Percentiles rank a stretch among this genome's conserved stretches.
Evolutionary conservation across 1,140 invertebrate genomes (phyloP).

Genomic region (Caenorhabditis brenneri): DNA sequence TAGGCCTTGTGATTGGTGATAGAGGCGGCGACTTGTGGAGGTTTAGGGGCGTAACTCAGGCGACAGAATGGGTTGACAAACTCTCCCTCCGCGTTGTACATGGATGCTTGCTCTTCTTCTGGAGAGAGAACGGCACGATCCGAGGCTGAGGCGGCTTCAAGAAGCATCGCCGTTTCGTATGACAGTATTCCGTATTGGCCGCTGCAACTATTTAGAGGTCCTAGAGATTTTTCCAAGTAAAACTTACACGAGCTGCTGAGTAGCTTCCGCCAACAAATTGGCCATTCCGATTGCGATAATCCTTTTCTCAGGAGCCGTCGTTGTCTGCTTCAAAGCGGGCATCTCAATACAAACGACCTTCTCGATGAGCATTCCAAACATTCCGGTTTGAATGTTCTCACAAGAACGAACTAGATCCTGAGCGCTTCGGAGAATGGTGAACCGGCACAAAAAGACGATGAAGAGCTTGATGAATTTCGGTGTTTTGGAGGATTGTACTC

Average conservation of each 20-base stretch:
- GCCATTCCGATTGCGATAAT: constrained; percentile 46
- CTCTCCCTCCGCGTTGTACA: constrained; percentile 52
- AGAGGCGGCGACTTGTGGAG: not conserved
- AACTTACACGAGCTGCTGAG: constrained; percentile 25
- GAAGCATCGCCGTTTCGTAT: not conserved
- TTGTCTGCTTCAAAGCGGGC: constrained; percentile 29
- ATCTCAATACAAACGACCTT: constrained; percentile 14
- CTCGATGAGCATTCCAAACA: constrained; percentile 48
- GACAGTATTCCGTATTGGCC: not conserved
- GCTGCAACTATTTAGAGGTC: not conserved
- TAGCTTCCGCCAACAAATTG: constrained; percentile 8
- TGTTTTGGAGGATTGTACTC: constrained; percentile 44
- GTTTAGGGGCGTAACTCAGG: constrained; percentile 42
- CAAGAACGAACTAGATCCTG: constrained; percentile 24
- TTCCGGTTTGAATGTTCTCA: constrained; percentile 39
- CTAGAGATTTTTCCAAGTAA: not conserved
- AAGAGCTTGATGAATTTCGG: constrained; percentile 47
- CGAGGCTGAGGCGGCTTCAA: not conserved
- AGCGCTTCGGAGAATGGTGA: constrained; percentile 16
- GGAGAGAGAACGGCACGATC: constrained; percentile 41
- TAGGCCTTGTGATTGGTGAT: constrained; percentile 43
- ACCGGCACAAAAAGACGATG: constrained; percentile 35
- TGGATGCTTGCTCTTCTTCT: constrained; percentile 47
- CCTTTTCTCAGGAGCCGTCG: constrained; percentile 43
- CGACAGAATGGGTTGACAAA: constrained; percentile 50